Base-by-base conservation (phyloP, 2,888 invertebrate species). In the Conistra vaccinii region DNA sequence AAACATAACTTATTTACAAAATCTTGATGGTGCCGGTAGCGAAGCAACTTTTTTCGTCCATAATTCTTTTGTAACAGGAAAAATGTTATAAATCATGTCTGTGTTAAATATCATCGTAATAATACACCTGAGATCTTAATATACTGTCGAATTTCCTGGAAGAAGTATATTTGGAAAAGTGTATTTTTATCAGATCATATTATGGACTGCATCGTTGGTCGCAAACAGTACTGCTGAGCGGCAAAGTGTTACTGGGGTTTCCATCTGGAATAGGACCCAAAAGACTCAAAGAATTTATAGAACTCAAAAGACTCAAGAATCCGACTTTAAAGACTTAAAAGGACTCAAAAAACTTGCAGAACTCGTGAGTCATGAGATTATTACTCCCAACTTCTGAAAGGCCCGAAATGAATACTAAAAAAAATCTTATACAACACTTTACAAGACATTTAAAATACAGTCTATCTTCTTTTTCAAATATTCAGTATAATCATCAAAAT, bases 81-180 rank as follows among this genome's bases (percentile, higher is more conserved):
- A 77, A 78, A 58, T 20, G 10, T 35, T 29, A 48, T 29, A 53
- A 55, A 66, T 78, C 48, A 66, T 35, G 26, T 57, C 17, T 51
- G 42, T 39, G 32, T 67, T 72, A 57, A 72, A 61, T 69, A 58
- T 61, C 23, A n/a, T 60, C 29, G 2, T 71, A 45, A 29, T 70
- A 78, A 62, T 62, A 69, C 58, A 78, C 79, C 77, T 65, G 72
- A 17, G 32, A 58, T 14, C 26, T 35, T 17, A 2, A 29, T 0
- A n/a, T 55, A 42, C 14, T 29, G 17, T 45, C 12, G 20, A 48
- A 45, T 57, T 63, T 45, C 29, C 26, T 26, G 6, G 3, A 14
- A 45, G 45, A 12, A 55, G 32, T 29, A 42, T n/a, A 29, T 51
- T 48, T 29, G 2, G 20, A 29, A 45, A 45, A 45, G 29, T 65